Evolutionary conservation across 1,140 invertebrate genomes (phyloP), one percentile per base, ranked within the genome.

Genomic region (Drosophila sproati): DNA sequence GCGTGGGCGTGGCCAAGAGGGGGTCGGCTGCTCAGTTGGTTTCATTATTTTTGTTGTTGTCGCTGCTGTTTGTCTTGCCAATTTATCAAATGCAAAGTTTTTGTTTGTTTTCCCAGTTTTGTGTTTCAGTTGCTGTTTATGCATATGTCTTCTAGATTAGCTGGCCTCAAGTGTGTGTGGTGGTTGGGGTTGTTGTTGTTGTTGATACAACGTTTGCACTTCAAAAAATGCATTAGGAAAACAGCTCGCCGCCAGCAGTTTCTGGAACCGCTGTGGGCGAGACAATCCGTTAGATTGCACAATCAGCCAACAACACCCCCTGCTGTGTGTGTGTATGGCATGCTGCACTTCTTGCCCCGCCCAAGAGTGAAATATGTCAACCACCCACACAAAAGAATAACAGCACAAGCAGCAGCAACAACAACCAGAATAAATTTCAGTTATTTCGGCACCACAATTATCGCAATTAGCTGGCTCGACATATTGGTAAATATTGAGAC

Each of bases 121-220:
- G 34, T 47, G 12, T 50, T 62, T 12, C 39, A 31, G 48, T 37
- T 67, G 67, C 77, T 85, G 81, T 80, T 82, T 82, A 61, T 82
- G 79, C 79, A 88, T 73, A 66, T 86, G 79, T 73, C 72, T 86
- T 78, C 50, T 48, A 69, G 82, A 88, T 88, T 77, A 87, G 76
- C 51, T 55, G 39, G 57, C 39, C 54, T 43, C 5, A 7, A 45
- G 59, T 32, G 51, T 20, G 37, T 43, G 41, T 35, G n/a, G n/a
- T n/a, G n/a, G n/a, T n/a, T n/a, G n/a, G n/a, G 51, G 60, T 35
- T 35, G 54, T 35, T 50, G 51, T n/a, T 47, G 51, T 52, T 54
- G 63, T 56, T 35, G 55, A 52, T 41, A 62, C 41, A 20, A 20
- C 34, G 32, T 57, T 51, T 57, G 62, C 76, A 70, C 75, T 73